Percentiles rank a stretch among this genome's conserved stretches.
These are phyloP conservation scores for Carpatolechia fugitivella DNA, from an alignment of 2,888 invertebrate genomes.

Conservation along the genomic window DNA sequence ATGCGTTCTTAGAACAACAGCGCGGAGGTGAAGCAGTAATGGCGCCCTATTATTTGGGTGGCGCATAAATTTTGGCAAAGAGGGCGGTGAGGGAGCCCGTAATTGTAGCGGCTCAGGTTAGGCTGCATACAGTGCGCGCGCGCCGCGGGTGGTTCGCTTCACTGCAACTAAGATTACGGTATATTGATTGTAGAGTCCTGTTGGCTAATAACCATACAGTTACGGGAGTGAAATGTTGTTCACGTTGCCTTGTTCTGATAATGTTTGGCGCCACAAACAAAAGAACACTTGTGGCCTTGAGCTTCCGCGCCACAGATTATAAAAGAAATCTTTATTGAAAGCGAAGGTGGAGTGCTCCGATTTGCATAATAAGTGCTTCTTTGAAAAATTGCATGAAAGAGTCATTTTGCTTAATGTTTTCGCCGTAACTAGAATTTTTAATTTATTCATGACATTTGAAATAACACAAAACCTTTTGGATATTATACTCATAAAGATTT, in stretches of 20 bases:
- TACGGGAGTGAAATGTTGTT: background rate
- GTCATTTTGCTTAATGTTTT: background rate
- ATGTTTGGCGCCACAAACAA: background rate
- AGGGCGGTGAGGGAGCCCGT: conserved; percentile 35
- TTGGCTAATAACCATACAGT: conserved; percentile 10
- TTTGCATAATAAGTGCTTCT: background rate
- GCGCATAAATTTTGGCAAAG: conserved; percentile 54
- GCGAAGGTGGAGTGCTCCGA: background rate
- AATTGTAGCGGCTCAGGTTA: conserved; percentile 45
- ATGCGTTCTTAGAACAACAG: conserved; percentile 61
- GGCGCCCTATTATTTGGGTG: conserved; percentile 73
- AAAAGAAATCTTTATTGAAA: background rate
- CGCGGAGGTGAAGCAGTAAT: conserved; percentile 65
- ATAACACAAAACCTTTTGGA: too few species aligned
- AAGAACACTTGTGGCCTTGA: background rate
- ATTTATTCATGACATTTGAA: background rate
- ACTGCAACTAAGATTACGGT: conserved; percentile 27
- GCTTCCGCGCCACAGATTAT: background rate
- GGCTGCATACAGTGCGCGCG: conserved; percentile 29
- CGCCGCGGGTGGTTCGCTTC: conserved; percentile 53
- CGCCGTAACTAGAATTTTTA: too few species aligned
- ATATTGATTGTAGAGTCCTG: conserved; percentile 22
- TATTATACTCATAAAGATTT: too few species aligned
- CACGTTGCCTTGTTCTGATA: background rate
- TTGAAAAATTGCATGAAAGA: background rate